Conservation (phyloP, 2,797 vertebrate species). For the Pseudochirops cupreus region DNA sequence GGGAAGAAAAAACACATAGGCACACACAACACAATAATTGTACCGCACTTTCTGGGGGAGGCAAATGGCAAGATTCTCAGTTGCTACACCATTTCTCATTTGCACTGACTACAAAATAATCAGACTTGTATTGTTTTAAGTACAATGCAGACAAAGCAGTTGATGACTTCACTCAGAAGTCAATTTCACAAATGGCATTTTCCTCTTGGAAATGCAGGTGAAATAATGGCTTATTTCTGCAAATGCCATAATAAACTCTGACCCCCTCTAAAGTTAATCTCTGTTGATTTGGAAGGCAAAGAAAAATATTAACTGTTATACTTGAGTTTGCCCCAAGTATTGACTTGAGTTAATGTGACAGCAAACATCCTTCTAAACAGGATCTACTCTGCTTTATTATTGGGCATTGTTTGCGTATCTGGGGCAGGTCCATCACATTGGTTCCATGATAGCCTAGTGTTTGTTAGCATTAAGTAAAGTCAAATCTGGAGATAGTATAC, state of each 20-base stretch:
- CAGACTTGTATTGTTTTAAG: slow-evolving; percentile 71
- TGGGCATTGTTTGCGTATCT: background rate
- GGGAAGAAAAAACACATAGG: background rate
- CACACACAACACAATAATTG: slow-evolving; percentile 55
- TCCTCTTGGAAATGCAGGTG: slow-evolving; percentile 59
- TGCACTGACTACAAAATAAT: slow-evolving; percentile 65
- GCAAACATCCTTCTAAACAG: background rate
- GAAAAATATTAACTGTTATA: background rate
- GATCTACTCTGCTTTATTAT: background rate
- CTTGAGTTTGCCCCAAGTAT: slow-evolving; percentile 28
- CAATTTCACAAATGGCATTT: slow-evolving; percentile 69
- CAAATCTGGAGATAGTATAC: background rate
- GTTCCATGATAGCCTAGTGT: background rate
- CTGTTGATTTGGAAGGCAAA: background rate
- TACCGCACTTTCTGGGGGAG: slow-evolving; percentile 1
- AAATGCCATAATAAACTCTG: slow-evolving; percentile 13
- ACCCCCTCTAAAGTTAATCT: slow-evolving; percentile 23
- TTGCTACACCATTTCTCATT: slow-evolving; percentile 63
- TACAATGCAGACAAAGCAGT: slow-evolving; percentile 67
- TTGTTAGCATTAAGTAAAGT: background rate
- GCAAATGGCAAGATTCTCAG: slow-evolving; percentile 55
- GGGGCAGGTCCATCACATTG: background rate
- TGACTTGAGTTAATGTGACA: background rate
- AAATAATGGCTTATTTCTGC: slow-evolving; percentile 36
- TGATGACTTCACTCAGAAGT: slow-evolving; percentile 69